Conservation (phyloP, 2,113 vertebrate genomes). For the Pluvialis apricaria region DNA sequence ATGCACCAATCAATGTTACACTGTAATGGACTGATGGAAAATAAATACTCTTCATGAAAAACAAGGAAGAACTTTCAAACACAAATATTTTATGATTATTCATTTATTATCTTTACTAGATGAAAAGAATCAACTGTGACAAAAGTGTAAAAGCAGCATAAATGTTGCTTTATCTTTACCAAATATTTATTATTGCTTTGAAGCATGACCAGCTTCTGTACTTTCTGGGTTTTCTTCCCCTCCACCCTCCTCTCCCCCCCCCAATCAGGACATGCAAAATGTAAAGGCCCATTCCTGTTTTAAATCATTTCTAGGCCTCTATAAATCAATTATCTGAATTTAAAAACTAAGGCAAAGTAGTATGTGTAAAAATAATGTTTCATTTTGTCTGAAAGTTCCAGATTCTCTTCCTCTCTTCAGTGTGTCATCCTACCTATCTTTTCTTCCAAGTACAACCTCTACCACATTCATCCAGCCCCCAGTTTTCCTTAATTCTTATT, state of each 20-base stretch:
- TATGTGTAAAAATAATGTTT: neutral
- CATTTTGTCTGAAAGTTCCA: neutral
- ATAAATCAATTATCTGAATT: neutral
- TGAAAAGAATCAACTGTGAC: constrained; percentile 2
- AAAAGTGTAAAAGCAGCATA: constrained; percentile 31
- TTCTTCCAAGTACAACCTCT: neutral
- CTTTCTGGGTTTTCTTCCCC: neutral
- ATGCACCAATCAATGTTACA: constrained; percentile 59
- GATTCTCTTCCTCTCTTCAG: neutral
- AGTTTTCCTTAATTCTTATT: neutral
- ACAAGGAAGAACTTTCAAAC: constrained; percentile 57
- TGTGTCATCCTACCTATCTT: neutral
- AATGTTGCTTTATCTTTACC: constrained; percentile 25
- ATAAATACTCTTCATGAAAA: constrained; percentile 67
- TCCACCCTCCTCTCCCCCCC: neutral
- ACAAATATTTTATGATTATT: constrained; percentile 49
- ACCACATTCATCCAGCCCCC: neutral
- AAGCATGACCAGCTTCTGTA: constrained; percentile 23
- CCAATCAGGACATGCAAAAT: neutral
- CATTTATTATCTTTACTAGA: constrained; percentile 40
- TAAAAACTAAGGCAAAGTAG: neutral
- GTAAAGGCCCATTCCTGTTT: neutral
- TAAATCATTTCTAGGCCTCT: neutral
- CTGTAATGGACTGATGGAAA: constrained; percentile 65
- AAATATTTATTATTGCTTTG: constrained; percentile 42